phyloP scores from a whole-genome alignment of 2,888 invertebrate genomes.

The Trichopria drosophilae region DNA sequence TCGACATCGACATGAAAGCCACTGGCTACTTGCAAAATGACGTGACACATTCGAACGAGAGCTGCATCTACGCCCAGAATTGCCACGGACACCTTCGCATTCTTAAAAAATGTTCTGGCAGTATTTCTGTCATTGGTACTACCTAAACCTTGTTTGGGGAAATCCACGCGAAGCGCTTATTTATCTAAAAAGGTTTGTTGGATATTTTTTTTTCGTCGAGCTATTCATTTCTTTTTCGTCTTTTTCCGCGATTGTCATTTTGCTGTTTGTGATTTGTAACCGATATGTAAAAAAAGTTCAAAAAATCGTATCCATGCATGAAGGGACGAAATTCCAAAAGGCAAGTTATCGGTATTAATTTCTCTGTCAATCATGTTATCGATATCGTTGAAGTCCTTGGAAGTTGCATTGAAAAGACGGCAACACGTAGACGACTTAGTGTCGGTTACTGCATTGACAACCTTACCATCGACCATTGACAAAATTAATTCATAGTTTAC shows the following conservation, averaged over 20 bases:
- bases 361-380: no score
- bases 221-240: constrained; percentile 31
- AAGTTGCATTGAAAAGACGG: constrained; percentile 33
- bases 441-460: constrained; percentile 31
- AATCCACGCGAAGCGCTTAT: constrained; percentile 20
- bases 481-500: constrained; percentile 29
- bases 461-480: constrained; percentile 35
- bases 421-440: constrained; percentile 28
- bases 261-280: no score
- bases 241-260: no score
- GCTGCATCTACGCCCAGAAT: constrained; percentile 33
- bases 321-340: no score
- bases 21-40: constrained; percentile 30
- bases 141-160: no score
- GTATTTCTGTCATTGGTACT: no score
- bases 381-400: no score
- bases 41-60: constrained; percentile 25
- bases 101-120: constrained; percentile 22
- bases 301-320: no score
- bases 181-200: constrained; percentile 25
- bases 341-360: no score
- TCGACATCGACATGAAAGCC: constrained; percentile 29
- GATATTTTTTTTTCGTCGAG: constrained; percentile 30
- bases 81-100: constrained; percentile 16
- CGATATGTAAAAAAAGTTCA: constrained; percentile 44